phyloP scores from a whole-genome alignment of 2,888 invertebrate genomes.

The Hydrotaea cyrtoneurina region DNA sequence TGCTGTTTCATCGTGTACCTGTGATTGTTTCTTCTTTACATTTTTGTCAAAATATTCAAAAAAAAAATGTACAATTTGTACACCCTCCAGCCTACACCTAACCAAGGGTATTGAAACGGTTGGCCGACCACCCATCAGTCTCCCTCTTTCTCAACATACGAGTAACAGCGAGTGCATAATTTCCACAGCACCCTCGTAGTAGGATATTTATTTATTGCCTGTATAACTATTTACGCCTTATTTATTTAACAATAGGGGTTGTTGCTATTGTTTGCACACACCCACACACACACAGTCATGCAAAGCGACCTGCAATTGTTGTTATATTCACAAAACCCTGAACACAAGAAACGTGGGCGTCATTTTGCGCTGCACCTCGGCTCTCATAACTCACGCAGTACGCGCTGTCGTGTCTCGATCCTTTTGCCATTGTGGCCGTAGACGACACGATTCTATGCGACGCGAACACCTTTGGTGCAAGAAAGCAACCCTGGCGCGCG shows the following conservation, averaged over 20 bases:
- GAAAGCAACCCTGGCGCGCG: background rate
- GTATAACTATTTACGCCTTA: slow-evolving; percentile 14
- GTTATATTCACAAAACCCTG: background rate
- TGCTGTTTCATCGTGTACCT: too few relatives aligned
- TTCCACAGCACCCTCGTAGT: background rate
- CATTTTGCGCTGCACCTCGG: background rate
- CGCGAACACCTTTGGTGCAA: slow-evolving; percentile 8
- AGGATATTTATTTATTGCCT: background rate
- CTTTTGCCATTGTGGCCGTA: background rate
- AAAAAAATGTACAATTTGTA: too few relatives aligned
- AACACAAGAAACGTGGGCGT: slow-evolving; percentile 16
- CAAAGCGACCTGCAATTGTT: background rate
- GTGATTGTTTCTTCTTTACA: too few relatives aligned
- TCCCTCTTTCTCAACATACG: too few relatives aligned
- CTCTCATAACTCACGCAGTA: background rate
- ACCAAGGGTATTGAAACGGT: too few relatives aligned
- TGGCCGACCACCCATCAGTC: too few relatives aligned
- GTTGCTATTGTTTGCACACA: background rate
- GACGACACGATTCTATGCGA: too few relatives aligned
- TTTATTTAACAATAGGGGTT: slow-evolving; percentile 24
- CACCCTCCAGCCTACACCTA: too few relatives aligned
- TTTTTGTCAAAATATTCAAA: too few relatives aligned
- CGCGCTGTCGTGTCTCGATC: background rate
- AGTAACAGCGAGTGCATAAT: background rate
- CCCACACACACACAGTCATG: background rate